These are phyloP conservation scores for Nyctibius bracteatus DNA, from an alignment of 2,113 vertebrate species.

Conservation along the genomic window DNA sequence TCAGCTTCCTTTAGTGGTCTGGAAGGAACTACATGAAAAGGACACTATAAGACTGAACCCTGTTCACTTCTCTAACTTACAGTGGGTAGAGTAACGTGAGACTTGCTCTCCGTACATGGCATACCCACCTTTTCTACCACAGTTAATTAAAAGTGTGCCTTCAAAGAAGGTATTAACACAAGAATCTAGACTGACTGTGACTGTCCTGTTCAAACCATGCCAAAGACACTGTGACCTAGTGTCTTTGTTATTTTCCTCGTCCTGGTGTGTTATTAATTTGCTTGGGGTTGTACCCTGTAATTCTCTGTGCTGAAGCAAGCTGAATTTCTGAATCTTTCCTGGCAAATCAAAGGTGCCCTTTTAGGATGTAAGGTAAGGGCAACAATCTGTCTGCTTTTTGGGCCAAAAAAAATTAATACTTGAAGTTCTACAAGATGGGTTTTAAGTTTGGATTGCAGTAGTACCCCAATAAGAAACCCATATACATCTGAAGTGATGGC, in stretches of 20 bases:
- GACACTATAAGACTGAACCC: not conserved
- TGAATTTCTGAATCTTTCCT: slow-evolving; percentile 40
- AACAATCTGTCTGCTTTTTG: not conserved
- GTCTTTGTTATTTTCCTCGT: slow-evolving; percentile 28
- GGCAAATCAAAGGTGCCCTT: slow-evolving; percentile 18
- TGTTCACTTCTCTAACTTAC: not conserved
- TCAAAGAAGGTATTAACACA: slow-evolving; percentile 4
- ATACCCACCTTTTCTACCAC: not conserved
- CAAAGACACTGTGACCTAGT: slow-evolving; percentile 50
- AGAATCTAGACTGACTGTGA: not conserved
- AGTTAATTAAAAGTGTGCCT: not conserved
- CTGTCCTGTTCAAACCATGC: not conserved
- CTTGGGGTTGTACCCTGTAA: slow-evolving; percentile 47
- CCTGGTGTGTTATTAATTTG: slow-evolving; percentile 46
- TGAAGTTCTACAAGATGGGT: not conserved
- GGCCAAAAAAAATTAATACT: not conserved
- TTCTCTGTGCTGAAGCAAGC: slow-evolving; percentile 48
- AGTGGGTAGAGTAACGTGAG: not conserved
- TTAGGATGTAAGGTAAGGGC: not conserved
- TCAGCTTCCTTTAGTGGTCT: not conserved
- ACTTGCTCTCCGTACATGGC: not conserved
- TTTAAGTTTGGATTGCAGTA: not conserved
- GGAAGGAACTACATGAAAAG: not conserved
- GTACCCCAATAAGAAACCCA: not conserved
- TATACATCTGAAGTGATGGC: not conserved